Evolutionary conservation across 2,113 vertebrate genomes (phyloP).

Genomic region (Pseudois nayaur): DNA sequence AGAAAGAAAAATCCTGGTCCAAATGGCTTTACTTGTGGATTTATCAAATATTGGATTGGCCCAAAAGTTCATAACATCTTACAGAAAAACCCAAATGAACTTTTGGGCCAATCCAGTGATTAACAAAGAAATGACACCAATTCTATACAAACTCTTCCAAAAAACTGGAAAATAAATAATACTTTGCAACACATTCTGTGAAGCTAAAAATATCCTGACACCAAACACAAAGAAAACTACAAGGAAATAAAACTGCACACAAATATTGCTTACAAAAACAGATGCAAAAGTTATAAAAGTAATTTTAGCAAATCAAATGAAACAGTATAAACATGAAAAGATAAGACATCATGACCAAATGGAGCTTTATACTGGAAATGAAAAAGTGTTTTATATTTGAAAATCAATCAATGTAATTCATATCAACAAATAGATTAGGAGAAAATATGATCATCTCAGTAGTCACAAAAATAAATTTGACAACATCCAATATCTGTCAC

Average conservation of each 20-base stretch:
- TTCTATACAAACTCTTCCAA: not conserved
- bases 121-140: not conserved
- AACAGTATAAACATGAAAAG: not conserved
- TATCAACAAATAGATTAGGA: not conserved
- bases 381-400: not conserved
- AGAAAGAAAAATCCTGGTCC: not conserved
- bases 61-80: not conserved
- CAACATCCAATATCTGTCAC: not conserved
- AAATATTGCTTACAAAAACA: not conserved
- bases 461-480: not conserved
- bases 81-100: not conserved
- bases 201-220: not conserved
- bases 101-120: not conserved
- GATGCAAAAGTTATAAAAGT: not conserved
- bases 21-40: not conserved
- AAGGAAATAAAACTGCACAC: not conserved
- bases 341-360: not conserved
- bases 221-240: not conserved
- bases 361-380: not conserved
- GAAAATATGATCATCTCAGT: not conserved
- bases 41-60: not conserved
- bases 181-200: not conserved
- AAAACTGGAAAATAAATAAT: not conserved
- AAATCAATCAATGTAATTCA: not conserved
- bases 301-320: not conserved